Evolutionary conservation across 1,140 invertebrate species (phyloP).

Genomic region (Lamellibrachia luymesi): DNA sequence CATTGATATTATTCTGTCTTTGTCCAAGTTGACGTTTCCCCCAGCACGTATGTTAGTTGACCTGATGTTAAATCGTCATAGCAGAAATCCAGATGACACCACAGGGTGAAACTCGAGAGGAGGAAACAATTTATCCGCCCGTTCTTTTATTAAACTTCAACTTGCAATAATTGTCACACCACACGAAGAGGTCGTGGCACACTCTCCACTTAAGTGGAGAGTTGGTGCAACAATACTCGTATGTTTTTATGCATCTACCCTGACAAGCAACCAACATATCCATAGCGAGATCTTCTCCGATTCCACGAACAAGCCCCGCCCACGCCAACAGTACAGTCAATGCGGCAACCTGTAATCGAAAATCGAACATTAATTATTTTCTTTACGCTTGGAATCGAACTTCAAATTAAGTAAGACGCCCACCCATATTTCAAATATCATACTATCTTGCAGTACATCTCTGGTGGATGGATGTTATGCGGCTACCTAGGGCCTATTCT

Average conservation of each 20-base stretch:
- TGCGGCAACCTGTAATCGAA: not conserved
- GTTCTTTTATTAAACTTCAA: not conserved
- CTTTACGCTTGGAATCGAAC: too few species aligned
- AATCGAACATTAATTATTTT: not conserved
- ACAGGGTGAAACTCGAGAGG: not conserved
- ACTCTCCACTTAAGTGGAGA: not conserved
- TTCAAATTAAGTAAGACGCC: too few species aligned
- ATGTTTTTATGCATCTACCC: not conserved
- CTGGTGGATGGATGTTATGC: too few species aligned
- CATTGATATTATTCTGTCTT: too few species aligned
- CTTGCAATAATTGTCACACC: conserved; percentile 7
- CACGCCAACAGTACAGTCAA: not conserved
- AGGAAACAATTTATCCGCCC: not conserved
- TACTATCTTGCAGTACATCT: too few species aligned
- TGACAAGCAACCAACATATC: not conserved
- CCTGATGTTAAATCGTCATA: too few species aligned
- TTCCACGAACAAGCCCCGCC: not conserved
- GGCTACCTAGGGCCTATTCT: too few species aligned
- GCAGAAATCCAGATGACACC: not conserved
- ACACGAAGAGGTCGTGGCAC: not conserved
- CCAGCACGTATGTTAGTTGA: too few species aligned
- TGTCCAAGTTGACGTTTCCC: too few species aligned
- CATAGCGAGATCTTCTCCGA: not conserved
- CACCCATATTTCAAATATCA: too few species aligned
- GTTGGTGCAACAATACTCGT: not conserved